Evolutionary conservation across 2,888 invertebrate genomes (phyloP).

Genomic region (Agriotes lineatus): DNA sequence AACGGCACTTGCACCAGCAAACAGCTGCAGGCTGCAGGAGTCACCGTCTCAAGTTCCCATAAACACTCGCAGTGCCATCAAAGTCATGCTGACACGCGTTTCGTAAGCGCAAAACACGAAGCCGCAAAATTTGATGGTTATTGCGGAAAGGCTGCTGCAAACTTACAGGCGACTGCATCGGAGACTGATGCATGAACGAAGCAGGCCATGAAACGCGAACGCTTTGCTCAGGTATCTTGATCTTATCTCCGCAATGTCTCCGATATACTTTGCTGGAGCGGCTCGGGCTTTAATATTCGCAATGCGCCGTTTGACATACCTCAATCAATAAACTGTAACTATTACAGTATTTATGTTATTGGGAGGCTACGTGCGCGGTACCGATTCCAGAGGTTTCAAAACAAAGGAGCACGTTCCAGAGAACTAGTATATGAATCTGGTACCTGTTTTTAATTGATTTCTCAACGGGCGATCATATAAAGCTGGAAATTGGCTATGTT

Average conservation of each 20-base stretch:
- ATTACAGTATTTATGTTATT: slow-evolving; percentile 12
- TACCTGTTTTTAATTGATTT: too few relatives aligned
- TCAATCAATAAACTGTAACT: slow-evolving; percentile 19
- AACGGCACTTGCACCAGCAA: not conserved
- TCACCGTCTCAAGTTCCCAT: not conserved
- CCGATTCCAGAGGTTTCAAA: slow-evolving; percentile 7
- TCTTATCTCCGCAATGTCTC: slow-evolving; percentile 16
- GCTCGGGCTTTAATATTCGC: slow-evolving; percentile 12
- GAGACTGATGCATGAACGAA: not conserved
- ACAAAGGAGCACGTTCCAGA: too few relatives aligned
- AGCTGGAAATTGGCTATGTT: too few relatives aligned
- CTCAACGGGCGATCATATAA: too few relatives aligned
- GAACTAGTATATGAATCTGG: too few relatives aligned
- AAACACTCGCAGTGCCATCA: slow-evolving; percentile 5
- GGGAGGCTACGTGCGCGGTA: not conserved
- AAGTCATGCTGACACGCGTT: slow-evolving; percentile 1
- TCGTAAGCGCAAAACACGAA: not conserved
- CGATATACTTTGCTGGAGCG: slow-evolving; percentile 6
- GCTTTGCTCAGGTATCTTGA: slow-evolving; percentile 11
- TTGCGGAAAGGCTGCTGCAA: not conserved
- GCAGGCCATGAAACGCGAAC: slow-evolving; percentile 8
- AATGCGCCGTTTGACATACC: slow-evolving; percentile 10
- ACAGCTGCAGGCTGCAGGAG: not conserved
- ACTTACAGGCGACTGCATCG: not conserved
- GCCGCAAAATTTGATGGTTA: not conserved